Evolutionary conservation across 2,888 invertebrate genomes (phyloP).

Genomic region (Gymnosoma rotundatum): DNA sequence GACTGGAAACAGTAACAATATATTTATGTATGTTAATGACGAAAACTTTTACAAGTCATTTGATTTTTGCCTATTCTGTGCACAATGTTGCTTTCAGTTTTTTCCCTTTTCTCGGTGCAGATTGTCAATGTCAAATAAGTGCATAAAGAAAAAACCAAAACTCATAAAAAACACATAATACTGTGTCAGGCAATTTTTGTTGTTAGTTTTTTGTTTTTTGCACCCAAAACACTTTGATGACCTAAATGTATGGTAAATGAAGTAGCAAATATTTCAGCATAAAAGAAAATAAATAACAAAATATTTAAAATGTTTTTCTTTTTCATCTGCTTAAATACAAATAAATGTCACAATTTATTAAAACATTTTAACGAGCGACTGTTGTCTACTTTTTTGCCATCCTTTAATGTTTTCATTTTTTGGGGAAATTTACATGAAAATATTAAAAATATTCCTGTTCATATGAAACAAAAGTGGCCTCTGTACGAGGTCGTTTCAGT

Average conservation of each 20-base stretch:
- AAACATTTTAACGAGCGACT: slow-evolving; percentile 57
- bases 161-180: slow-evolving; percentile 3
- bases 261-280: slow-evolving; percentile 22
- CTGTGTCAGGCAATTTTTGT: slow-evolving; percentile 1
- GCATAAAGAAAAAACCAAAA: slow-evolving; percentile 19
- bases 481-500: slow-evolving; percentile 46
- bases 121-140: slow-evolving; percentile 63
- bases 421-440: slow-evolving; percentile 22
- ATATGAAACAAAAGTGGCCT: slow-evolving; percentile 10
- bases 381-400: slow-evolving; percentile 18
- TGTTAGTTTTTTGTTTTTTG: background rate
- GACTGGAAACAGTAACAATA: background rate
- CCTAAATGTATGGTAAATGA: slow-evolving; percentile 30
- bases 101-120: background rate
- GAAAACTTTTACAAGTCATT: slow-evolving; percentile 53
- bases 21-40: slow-evolving; percentile 24
- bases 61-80: background rate
- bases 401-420: slow-evolving; percentile 12
- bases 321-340: slow-evolving; percentile 51
- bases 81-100: background rate
- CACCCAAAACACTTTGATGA: slow-evolving; percentile 29
- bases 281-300: background rate
- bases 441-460: slow-evolving; percentile 31
- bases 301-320: slow-evolving; percentile 7
- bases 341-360: slow-evolving; percentile 67